A percentile compares a stretch with the other conserved stretches of the same genome.
Evolutionary conservation across 2,888 invertebrate genomes (phyloP).

Genomic region (Hesperia comma): DNA sequence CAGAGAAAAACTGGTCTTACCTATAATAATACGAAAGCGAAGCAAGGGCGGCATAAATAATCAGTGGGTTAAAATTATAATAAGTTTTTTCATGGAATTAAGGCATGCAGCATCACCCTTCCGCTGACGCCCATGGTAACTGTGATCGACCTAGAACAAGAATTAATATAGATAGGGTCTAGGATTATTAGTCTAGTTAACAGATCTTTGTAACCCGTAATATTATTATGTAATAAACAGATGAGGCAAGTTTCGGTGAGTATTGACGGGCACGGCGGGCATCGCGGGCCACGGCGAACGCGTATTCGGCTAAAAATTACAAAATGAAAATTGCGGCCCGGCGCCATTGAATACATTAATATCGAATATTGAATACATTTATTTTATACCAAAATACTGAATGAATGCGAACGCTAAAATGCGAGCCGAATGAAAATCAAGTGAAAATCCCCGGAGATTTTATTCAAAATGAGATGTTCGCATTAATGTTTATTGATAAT

Average conservation of each 20-base stretch:
- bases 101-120: too few species aligned
- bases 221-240: conserved; percentile 15
- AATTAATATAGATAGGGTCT: too few species aligned
- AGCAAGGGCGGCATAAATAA: too few species aligned
- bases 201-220: too few species aligned
- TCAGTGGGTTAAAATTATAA: too few species aligned
- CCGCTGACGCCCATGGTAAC: too few species aligned
- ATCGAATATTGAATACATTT: conserved; percentile 83
- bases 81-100: too few species aligned
- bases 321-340: conserved; percentile 83
- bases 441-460: conserved; percentile 67
- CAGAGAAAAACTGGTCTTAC: too few species aligned
- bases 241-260: conserved; percentile 38
- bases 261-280: conserved; percentile 57
- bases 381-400: conserved; percentile 74
- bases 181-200: too few species aligned
- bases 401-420: conserved; percentile 70
- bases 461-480: conserved; percentile 67
- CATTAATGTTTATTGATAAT: conserved; percentile 60
- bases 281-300: conserved; percentile 52
- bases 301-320: conserved; percentile 82
- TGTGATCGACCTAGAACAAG: too few species aligned
- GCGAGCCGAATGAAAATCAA: conserved; percentile 66
- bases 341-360: conserved; percentile 82
- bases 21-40: too few species aligned